Conservation (phyloP, 2,797 vertebrate species). For the Sternarchorhynchus goeldii region DNA sequence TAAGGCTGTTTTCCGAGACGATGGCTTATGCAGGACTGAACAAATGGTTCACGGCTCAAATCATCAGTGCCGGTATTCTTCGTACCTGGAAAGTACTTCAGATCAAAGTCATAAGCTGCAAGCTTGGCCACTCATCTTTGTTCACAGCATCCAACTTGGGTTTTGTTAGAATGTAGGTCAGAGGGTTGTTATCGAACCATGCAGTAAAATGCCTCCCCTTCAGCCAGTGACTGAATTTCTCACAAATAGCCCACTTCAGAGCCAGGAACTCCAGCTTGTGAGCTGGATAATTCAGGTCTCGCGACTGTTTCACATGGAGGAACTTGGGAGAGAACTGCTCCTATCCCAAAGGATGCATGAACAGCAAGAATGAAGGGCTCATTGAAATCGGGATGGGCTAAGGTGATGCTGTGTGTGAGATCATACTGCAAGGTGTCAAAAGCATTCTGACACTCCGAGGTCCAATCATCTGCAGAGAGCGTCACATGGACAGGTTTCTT, state of each 20-base stretch:
- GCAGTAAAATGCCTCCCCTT: no score
- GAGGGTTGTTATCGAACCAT: no score
- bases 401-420: background rate
- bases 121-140: background rate
- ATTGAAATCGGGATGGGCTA: background rate
- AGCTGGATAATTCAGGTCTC: constrained; percentile 1
- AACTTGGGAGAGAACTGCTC: background rate
- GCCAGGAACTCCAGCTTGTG: background rate
- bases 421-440: background rate
- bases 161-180: background rate
- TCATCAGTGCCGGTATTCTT: constrained; percentile 28
- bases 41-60: constrained; percentile 30
- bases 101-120: constrained; percentile 29
- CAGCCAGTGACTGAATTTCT: no score
- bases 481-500: no score
- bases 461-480: no score
- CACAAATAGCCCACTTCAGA: background rate
- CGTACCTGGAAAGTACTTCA: constrained; percentile 29
- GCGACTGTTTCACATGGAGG: background rate
- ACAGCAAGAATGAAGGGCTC: background rate
- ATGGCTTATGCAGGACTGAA: constrained; percentile 24
- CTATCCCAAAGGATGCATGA: background rate
- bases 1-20: constrained; percentile 25
- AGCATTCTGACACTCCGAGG: no score
- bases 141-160: background rate